phyloP scores from a whole-genome alignment of 2,113 vertebrate genomes.

The Alaudala cheleensis region DNA sequence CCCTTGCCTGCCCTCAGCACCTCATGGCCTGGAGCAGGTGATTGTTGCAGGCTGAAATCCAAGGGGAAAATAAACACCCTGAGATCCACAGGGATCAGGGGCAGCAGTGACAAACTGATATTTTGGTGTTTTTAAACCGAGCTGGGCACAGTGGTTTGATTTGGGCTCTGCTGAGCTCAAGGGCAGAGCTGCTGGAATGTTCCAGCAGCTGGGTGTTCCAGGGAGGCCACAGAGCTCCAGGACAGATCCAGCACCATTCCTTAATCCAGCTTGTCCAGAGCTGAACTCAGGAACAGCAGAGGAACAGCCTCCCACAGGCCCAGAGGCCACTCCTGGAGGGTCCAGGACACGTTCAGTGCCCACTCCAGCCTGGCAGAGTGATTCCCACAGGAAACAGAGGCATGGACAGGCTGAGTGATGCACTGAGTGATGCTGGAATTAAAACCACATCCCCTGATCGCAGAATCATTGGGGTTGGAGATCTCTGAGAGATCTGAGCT shows the following conservation, averaged over 20 bases:
- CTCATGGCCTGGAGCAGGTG: neutral
- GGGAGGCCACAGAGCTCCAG: neutral
- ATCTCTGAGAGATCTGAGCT: accelerated
- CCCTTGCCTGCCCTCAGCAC: neutral
- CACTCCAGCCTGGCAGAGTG: accelerated
- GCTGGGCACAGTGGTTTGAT: neutral
- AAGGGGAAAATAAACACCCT: neutral
- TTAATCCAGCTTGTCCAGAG: neutral
- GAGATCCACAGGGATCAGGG: accelerated
- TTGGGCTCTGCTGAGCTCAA: neutral
- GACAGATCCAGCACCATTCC: neutral
- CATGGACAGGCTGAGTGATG: neutral
- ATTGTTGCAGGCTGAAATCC: neutral
- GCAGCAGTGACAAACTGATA: neutral
- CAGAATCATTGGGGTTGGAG: accelerated
- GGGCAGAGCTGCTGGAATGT: neutral
- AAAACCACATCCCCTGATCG: neutral
- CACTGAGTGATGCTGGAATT: neutral
- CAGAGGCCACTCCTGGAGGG: neutral
- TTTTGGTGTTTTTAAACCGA: neutral
- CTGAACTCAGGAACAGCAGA: neutral
- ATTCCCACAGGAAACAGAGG: neutral
- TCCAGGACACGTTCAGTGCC: accelerated
- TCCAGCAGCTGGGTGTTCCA: accelerated
- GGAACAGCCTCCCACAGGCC: accelerated